phyloP scores from a whole-genome alignment of 2,113 vertebrate species.

The Coptodon bakossiorum region DNA sequence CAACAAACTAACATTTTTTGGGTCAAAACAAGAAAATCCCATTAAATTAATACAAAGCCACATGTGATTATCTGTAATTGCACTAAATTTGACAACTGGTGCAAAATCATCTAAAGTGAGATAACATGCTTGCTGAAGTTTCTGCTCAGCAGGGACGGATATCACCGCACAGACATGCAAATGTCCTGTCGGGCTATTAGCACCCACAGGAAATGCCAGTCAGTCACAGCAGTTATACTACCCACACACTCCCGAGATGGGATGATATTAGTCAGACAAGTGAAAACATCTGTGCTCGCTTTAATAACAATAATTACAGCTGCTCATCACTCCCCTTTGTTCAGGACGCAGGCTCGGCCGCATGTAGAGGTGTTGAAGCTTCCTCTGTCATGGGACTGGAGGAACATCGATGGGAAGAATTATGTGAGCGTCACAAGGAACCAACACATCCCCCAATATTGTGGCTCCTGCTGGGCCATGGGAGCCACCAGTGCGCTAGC shows the following conservation, averaged over 20 bases:
- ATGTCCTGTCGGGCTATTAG: not conserved
- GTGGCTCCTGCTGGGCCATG: slow-evolving; percentile 96
- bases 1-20: not conserved
- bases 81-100: not conserved
- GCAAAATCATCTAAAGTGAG: not conserved
- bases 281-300: not conserved
- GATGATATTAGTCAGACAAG: not conserved
- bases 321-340: not conserved
- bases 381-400: slow-evolving; percentile 89
- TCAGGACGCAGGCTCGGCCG: slow-evolving; percentile 60
- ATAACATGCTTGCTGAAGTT: not conserved
- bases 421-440: slow-evolving; percentile 88
- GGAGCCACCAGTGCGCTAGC: slow-evolving; percentile 90
- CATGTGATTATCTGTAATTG: not conserved
- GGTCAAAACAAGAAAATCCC: rapidly evolving
- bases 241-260: not conserved
- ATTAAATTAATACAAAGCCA: not conserved
- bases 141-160: not conserved
- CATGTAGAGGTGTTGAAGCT: slow-evolving; percentile 65
- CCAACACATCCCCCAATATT: slow-evolving; percentile 97
- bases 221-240: not conserved
- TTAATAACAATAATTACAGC: not conserved
- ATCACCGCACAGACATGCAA: not conserved
- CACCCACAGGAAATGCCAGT: not conserved
- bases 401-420: slow-evolving; percentile 81